phyloP scores from a whole-genome alignment of 2,797 vertebrate species.

The Gymnopithys bicolor region DNA sequence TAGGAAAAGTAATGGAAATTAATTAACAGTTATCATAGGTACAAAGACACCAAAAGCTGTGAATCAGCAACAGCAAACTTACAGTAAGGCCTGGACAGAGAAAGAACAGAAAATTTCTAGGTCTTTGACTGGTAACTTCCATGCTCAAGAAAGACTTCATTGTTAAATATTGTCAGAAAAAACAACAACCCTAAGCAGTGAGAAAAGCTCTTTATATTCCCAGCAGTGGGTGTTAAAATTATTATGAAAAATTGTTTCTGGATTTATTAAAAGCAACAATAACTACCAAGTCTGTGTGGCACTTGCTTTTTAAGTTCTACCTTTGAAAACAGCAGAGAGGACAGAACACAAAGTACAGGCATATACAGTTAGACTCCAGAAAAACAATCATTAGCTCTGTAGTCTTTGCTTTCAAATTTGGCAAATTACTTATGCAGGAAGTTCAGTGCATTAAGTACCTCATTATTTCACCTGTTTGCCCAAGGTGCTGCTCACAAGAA shows the following conservation, averaged over 20 bases:
- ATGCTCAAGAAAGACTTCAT: neutral
- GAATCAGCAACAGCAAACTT: neutral
- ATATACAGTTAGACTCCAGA: neutral
- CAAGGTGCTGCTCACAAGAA: neutral
- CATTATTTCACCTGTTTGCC: neutral
- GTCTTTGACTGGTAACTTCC: neutral
- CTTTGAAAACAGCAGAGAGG: neutral
- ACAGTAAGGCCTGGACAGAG: neutral
- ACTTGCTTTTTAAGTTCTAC: rapidly evolving
- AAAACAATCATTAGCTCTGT: neutral
- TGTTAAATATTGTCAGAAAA: neutral
- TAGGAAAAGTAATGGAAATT: neutral
- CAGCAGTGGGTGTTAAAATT: neutral
- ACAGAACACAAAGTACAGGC: neutral
- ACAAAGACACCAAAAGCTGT: neutral
- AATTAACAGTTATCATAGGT: neutral
- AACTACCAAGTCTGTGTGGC: neutral
- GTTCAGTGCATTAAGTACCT: neutral
- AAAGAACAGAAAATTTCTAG: neutral
- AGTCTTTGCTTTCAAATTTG: neutral
- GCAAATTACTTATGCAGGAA: neutral
- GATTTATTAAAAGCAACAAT: neutral
- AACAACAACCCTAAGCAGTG: rapidly evolving
- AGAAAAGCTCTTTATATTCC: neutral
- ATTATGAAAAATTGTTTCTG: neutral